Evolutionary conservation across 2,797 vertebrate genomes (phyloP).

Genomic region (Pangasius sanitwongsei): DNA sequence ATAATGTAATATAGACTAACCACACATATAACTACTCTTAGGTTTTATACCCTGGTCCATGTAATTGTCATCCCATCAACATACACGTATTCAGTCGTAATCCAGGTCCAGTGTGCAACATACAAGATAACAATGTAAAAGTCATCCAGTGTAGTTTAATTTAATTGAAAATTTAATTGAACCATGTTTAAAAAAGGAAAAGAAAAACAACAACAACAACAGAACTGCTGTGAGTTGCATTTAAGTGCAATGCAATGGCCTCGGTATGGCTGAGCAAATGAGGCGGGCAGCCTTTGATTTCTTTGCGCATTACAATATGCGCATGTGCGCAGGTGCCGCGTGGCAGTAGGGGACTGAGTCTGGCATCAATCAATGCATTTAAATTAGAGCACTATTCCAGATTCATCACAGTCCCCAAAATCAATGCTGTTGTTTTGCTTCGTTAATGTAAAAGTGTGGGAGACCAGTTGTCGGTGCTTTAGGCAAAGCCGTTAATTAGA

Average conservation of each 20-base stretch:
- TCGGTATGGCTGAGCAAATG: not conserved
- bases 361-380: conserved; percentile 88
- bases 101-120: not conserved
- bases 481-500: not conserved
- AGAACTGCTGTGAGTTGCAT: not conserved
- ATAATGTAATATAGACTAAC: not conserved
- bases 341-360: conserved; percentile 60
- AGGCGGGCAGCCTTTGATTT: not conserved
- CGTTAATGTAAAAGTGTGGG: conserved; percentile 83
- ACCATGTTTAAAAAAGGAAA: not conserved
- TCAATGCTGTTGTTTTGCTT: conserved; percentile 84
- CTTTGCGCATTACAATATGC: not conserved
- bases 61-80: not conserved
- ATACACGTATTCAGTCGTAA: not conserved
- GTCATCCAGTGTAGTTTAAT: not conserved
- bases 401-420: conserved; percentile 88
- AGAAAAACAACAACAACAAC: not conserved
- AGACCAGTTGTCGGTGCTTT: conserved; percentile 60
- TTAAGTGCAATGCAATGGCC: not conserved
- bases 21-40: not conserved
- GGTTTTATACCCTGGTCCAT: not conserved
- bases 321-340: not conserved
- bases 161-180: not conserved
- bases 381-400: conserved; percentile 86
- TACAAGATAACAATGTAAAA: not conserved